Base-by-base conservation (phyloP, 2,113 vertebrate genomes). In the Microtus ochrogaster region DNA sequence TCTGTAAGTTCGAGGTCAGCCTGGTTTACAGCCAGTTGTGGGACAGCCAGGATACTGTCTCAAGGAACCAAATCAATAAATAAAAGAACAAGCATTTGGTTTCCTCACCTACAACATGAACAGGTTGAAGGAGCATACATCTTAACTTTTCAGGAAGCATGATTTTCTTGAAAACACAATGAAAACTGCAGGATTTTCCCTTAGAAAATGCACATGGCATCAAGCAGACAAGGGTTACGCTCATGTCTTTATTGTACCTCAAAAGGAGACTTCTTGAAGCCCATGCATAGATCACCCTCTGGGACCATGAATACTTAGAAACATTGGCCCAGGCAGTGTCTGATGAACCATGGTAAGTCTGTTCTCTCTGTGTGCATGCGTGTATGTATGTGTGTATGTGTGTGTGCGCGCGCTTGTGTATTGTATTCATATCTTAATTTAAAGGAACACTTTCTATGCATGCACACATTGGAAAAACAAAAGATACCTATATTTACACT, bases 181-280 rank as follows among this genome's bases (percentile, higher is more conserved):
- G 61, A 82, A 89, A 94, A 91, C 8, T 84, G 1, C 47, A 92
- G 68, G 86, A 39, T 16, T 90, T 92, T 84, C 93, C 63, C 86
- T 44, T 76, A 39, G 90, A 93, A 91, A 93, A 89, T 33, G 11
- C 17, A 86, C 5, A 19, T 22, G 47, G 16, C 9, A 33, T 19
- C 41, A 22, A 8, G 26, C 39, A 91, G 2, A 39, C 12, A 78
- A 10, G 81, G 58, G 61, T 12, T 55, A 65, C n/a, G 33, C 1
- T 52, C 3, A 21, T 8, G 26, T 2, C 4, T 49, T 81, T 58
- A 94, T 83, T 83, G 90, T 76, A 66, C 88, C 44, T 77, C 52
- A 88, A 26, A 90, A 90, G 41, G 66, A 65, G 28, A 84, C 58
- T 13, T 89, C 68, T 52, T 77, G 26, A 94, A 82, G 55, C 14